These are phyloP conservation scores for Andrena dorsata DNA, from an alignment of 2,888 invertebrate genomes.

Conservation along the genomic window DNA sequence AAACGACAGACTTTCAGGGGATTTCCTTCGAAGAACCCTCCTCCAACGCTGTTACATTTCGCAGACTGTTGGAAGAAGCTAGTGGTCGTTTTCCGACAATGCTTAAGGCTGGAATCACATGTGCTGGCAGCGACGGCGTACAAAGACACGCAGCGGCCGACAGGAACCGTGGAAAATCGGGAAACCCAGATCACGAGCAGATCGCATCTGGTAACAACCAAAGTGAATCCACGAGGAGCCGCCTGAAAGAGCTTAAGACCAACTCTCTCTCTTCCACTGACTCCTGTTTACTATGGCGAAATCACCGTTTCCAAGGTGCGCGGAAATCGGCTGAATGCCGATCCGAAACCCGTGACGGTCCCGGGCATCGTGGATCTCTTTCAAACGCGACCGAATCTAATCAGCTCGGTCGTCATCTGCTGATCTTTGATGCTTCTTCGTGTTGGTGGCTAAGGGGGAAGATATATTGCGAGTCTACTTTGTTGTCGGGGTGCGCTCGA, in stretches of 20 bases:
- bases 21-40: neutral
- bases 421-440: slow-evolving; percentile 53
- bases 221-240: slow-evolving; percentile 71
- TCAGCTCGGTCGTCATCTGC: slow-evolving; percentile 75
- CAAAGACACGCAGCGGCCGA: slow-evolving; percentile 58
- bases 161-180: slow-evolving; percentile 76
- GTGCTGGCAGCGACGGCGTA: slow-evolving; percentile 41
- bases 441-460: neutral
- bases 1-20: slow-evolving; percentile 44
- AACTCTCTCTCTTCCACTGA: slow-evolving; percentile 44
- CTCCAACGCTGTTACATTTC: neutral
- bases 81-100: slow-evolving; percentile 44
- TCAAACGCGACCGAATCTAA: slow-evolving; percentile 80
- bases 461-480: slow-evolving; percentile 10
- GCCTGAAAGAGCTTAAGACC: slow-evolving; percentile 65
- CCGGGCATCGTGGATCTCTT: slow-evolving; percentile 77
- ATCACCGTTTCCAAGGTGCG: slow-evolving; percentile 82
- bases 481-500: neutral
- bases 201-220: slow-evolving; percentile 81
- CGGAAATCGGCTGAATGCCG: slow-evolving; percentile 82
- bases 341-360: slow-evolving; percentile 82
- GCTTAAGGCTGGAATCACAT: slow-evolving; percentile 44
- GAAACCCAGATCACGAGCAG: slow-evolving; percentile 80
- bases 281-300: slow-evolving; percentile 78
- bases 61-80: slow-evolving; percentile 1